phyloP scores from a whole-genome alignment of 2,113 vertebrate species.

The Brachypodius melanocephalos region DNA sequence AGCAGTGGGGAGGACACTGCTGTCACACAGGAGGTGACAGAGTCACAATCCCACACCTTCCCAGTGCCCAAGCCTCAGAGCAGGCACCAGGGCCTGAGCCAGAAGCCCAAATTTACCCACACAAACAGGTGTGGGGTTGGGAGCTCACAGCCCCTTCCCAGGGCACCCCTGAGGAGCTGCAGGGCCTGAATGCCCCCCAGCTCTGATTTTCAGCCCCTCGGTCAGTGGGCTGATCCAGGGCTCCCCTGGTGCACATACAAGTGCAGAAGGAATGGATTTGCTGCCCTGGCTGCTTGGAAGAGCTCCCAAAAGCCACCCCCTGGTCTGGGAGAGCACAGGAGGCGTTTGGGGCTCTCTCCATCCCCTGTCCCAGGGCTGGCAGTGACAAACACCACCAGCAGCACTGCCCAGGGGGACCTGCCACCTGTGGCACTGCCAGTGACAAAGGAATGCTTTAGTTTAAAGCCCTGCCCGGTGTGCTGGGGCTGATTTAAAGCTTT shows the following conservation, averaged over 20 bases:
- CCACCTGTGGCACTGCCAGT: fast-evolving
- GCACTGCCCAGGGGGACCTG: not conserved
- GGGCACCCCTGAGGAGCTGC: not conserved
- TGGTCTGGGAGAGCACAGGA: not conserved
- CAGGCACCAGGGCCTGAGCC: not conserved
- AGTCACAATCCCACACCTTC: not conserved
- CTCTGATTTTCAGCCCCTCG: not conserved
- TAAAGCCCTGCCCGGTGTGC: not conserved
- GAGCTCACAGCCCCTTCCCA: not conserved
- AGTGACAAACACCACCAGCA: fast-evolving
- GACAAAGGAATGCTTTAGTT: not conserved
- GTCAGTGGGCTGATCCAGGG: not conserved
- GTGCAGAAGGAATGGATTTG: not conserved
- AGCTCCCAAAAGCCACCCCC: not conserved
- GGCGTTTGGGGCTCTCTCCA: not conserved
- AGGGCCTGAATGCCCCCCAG: not conserved
- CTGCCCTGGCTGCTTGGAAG: not conserved
- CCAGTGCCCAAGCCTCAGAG: not conserved
- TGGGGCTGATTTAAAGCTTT: not conserved
- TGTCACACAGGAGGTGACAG: not conserved
- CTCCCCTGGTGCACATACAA: not conserved
- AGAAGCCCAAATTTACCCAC: not conserved
- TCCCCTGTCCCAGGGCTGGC: not conserved
- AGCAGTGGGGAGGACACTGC: no score
- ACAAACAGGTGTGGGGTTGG: not conserved